Evolutionary conservation across 2,113 vertebrate species (phyloP), one percentile per base, ranked within the genome.

Genomic region (Cyphomyrus discorhynchus): DNA sequence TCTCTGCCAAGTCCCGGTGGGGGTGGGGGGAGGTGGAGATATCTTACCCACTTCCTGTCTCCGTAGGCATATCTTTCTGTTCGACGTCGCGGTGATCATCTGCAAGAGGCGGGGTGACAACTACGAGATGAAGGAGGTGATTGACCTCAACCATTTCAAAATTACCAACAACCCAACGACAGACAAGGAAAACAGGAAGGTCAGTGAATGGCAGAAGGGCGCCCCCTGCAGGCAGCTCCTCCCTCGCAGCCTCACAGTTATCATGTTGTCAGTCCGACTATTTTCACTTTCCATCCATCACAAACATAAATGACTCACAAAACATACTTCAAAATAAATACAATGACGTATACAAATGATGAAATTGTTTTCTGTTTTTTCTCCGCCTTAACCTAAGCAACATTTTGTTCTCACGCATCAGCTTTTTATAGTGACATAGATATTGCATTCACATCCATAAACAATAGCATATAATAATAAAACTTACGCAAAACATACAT

Each of bases 91-190:
- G 27, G 96, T 97, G 87, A 97, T 99, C 56, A 96, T 99, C 46
- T 99, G 98, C 92, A 99, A 99, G 93, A 94, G 98, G 80, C 95
- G 97, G 92, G 98, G 98, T 10, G 97, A 98, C 94, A 98, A 97
- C 95, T 99, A 98, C 31, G 98, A 99, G 94, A 97, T 99, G 98
- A 99, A 98, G 94, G 97, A 99, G 91, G 95, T 98, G 45, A 97
- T 99, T 82, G 97, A 99, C 94, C 97, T 99, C 80, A 97, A 97
- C 92, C 95, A 94, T 93, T 99, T 97, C 94, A 98, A 97, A 94
- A 96, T 99, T 92, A 97, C 97, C 21, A 97, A 98, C 93, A 98
- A 98, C 90, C 97, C 98, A 31, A 97, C 96, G 17, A 97, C 97
- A 8, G 97, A 98, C 94, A 97, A 96, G 92, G 98, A 99, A 92